Percentiles rank a stretch among this genome's conserved stretches.
These are phyloP conservation scores for Trachelus troglodyta DNA, from an alignment of 2,888 invertebrate species.

Conservation along the genomic window DNA sequence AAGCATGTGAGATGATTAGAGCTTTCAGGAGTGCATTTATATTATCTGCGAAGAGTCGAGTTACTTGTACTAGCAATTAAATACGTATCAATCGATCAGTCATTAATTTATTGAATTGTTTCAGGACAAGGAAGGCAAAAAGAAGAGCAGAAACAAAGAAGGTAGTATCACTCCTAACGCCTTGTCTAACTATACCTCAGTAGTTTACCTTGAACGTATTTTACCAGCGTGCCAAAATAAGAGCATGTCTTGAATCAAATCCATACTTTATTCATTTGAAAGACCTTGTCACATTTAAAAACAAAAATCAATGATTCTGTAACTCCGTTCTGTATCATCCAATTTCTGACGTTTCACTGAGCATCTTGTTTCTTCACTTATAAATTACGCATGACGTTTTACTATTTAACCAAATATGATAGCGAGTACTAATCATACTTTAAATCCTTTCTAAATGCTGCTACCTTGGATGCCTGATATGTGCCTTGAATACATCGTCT, in stretches of 20 bases:
- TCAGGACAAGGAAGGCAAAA: conserved; percentile 87
- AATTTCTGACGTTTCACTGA: background rate
- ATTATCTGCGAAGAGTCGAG: background rate
- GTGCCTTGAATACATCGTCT: conserved; percentile 3
- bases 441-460: conserved; percentile 43
- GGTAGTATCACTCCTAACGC: conserved; percentile 68
- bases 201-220: background rate
- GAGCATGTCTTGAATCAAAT: background rate
- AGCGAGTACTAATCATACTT: conserved; percentile 28
- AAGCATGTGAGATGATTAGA: background rate
- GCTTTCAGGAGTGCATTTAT: background rate
- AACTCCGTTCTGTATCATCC: background rate
- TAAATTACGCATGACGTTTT: background rate
- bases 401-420: background rate
- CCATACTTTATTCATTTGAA: background rate
- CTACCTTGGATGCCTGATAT: conserved; percentile 36
- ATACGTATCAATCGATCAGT: background rate
- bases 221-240: background rate
- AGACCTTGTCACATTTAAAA: background rate
- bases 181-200: background rate
- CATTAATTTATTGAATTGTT: conserved; percentile 50
- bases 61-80: background rate
- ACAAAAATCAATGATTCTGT: background rate
- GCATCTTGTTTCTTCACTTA: background rate
- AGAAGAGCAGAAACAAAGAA: conserved; percentile 91